Evolutionary conservation across 2,113 vertebrate genomes (phyloP), one percentile per base, ranked within the genome.

Genomic region (Psilopsiagon aurifrons): DNA sequence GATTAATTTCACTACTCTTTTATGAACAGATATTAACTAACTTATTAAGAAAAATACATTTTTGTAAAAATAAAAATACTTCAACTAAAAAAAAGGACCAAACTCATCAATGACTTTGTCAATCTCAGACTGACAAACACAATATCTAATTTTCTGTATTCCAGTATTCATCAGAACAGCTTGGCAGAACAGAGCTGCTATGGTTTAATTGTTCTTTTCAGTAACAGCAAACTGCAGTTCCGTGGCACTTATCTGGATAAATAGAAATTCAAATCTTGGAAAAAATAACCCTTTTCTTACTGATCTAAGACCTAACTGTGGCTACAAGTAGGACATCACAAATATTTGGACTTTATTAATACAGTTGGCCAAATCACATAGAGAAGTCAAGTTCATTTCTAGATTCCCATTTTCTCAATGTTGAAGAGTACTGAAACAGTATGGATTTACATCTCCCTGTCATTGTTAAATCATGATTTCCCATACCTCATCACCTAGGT

Each of bases 181-280:
- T 77, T 69, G n/a, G 41, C 43, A 95, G 49, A 88, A 39, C 54
- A 84, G 23, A 80, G 31, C 17, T 1, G 2, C 81, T 71, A 27
- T 33, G 41, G n/a, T 78, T 86, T 90, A 81, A 90, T 33, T 94
- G 84, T 35, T 95, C 80, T 85, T 94, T 83, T 92, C 69, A 71
- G 41, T 62, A 79, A 82, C 13, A 81, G 47, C n/a, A 83, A 88
- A 54, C 76, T 82, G 70, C 52, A 84, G 43, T 37, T 68, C 55
- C 51, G 54, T 55, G 39, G 13, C 52, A 60, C 25, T 84, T 80
- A 23, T n/a, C 17, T 41, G 24, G 44, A 86, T 62, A 88, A 93
- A 66, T 1, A 91, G 29, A 77, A 75, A 84, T 19, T 11, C 57
- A 88, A 86, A 52, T 22, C 11, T 47, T 76, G 22, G 37, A 5